Conservation (phyloP, 2,888 invertebrate genomes). For the Apodemia mormo region DNA sequence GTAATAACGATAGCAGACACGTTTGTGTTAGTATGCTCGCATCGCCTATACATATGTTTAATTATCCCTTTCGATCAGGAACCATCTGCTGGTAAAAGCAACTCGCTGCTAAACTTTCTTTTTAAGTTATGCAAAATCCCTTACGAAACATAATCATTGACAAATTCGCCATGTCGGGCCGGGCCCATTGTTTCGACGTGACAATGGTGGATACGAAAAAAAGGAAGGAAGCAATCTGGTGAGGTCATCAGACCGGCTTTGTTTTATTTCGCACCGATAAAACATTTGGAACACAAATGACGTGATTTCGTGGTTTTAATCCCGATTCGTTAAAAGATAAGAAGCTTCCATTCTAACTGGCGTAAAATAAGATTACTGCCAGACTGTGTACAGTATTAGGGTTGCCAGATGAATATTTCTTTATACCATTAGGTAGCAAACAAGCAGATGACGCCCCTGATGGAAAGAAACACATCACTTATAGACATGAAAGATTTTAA, state of each 20-base stretch:
- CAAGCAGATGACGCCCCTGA: too few species aligned
- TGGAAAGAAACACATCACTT: too few species aligned
- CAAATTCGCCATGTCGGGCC: slow-evolving; percentile 44
- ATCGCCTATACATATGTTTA: too few species aligned
- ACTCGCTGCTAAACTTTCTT: neutral
- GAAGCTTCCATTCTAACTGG: neutral
- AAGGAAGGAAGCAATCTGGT: slow-evolving; percentile 49
- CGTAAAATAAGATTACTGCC: neutral
- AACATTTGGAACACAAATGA: slow-evolving; percentile 6
- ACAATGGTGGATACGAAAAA: slow-evolving; percentile 61
- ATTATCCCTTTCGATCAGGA: neutral
- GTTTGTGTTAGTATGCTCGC: too few species aligned
- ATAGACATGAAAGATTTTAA: too few species aligned
- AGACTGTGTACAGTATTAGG: neutral
- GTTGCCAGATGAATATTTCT: too few species aligned
- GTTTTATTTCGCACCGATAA: slow-evolving; percentile 20
- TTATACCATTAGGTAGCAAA: too few species aligned
- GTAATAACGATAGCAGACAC: too few species aligned
- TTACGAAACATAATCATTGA: slow-evolving; percentile 33
- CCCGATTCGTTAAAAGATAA: slow-evolving; percentile 1
- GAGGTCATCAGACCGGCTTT: slow-evolving; percentile 36
- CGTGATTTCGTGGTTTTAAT: neutral
- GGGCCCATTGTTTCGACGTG: slow-evolving; percentile 59
- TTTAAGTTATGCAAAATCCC: slow-evolving; percentile 26
- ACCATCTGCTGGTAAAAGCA: neutral